phyloP scores from a whole-genome alignment of 2,797 vertebrate genomes.

The Sebastes variabilis region DNA sequence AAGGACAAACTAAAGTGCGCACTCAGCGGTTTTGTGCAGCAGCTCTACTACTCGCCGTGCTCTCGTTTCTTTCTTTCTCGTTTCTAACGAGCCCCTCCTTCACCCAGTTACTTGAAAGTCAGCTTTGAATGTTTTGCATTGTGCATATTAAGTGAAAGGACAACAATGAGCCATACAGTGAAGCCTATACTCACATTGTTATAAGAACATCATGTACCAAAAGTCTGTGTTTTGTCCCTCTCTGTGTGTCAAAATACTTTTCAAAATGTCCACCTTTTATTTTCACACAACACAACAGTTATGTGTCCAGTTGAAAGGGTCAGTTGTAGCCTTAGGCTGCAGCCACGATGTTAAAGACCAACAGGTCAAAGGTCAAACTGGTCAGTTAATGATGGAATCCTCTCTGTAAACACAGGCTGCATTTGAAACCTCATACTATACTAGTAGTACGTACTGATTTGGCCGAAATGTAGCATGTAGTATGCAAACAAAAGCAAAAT shows the following conservation, averaged over 20 bases:
- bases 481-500: too few relatives aligned
- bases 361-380: not conserved
- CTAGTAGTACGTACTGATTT: too few relatives aligned
- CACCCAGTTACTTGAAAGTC: not conserved
- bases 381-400: not conserved
- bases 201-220: constrained; percentile 13
- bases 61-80: too few relatives aligned
- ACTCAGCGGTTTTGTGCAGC: not conserved
- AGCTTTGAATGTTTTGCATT: not conserved
- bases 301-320: not conserved
- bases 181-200: not conserved
- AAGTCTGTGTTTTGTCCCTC: not conserved
- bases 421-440: too few relatives aligned
- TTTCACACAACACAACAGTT: not conserved
- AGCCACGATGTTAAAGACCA: not conserved
- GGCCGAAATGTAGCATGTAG: too few relatives aligned
- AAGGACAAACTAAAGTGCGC: not conserved
- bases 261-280: not conserved
- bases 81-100: too few relatives aligned
- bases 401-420: too few relatives aligned
- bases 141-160: not conserved
- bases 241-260: not conserved
- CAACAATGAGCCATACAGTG: too few relatives aligned
- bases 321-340: not conserved
- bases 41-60: not conserved